phyloP scores from a whole-genome alignment of 2,888 invertebrate genomes.

The Litoditis marina region DNA sequence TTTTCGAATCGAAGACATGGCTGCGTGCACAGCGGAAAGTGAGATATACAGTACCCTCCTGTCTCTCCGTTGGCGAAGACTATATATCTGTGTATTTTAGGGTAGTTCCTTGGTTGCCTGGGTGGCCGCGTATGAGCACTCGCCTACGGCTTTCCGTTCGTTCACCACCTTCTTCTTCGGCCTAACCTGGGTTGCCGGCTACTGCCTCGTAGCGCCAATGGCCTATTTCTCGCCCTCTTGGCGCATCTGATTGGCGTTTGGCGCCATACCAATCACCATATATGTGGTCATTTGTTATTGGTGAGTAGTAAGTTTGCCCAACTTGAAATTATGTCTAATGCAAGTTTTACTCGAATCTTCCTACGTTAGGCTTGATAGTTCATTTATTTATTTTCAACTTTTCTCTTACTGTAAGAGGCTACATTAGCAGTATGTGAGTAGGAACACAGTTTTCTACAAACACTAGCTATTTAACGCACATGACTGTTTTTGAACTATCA shows the following conservation, averaged over 20 bases:
- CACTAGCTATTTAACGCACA: no score
- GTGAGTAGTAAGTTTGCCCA: not conserved
- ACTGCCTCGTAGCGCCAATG: conserved; percentile 26
- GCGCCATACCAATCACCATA: not conserved
- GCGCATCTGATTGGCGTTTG: not conserved
- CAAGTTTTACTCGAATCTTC: no score
- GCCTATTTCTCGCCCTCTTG: conserved; percentile 7
- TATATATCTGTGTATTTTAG: conserved; percentile 13
- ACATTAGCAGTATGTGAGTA: no score
- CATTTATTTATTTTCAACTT: no score
- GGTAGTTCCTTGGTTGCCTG: conserved; percentile 36
- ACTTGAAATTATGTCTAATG: no score
- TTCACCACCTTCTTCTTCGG: conserved; percentile 52
- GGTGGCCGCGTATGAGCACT: conserved; percentile 54
- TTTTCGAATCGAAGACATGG: no score
- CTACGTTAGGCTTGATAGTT: no score
- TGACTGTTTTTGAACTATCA: no score
- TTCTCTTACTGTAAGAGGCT: no score
- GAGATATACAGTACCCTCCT: no score
- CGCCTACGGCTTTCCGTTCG: conserved; percentile 46
- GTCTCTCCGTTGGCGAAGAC: not conserved
- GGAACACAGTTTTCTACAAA: no score
- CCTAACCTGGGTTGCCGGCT: conserved; percentile 46
- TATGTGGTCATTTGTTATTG: not conserved
- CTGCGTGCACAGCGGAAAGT: no score